Evolutionary conservation across 2,888 invertebrate genomes (phyloP), one percentile per base, ranked within the genome.

Genomic region (Epinotia ramella): DNA sequence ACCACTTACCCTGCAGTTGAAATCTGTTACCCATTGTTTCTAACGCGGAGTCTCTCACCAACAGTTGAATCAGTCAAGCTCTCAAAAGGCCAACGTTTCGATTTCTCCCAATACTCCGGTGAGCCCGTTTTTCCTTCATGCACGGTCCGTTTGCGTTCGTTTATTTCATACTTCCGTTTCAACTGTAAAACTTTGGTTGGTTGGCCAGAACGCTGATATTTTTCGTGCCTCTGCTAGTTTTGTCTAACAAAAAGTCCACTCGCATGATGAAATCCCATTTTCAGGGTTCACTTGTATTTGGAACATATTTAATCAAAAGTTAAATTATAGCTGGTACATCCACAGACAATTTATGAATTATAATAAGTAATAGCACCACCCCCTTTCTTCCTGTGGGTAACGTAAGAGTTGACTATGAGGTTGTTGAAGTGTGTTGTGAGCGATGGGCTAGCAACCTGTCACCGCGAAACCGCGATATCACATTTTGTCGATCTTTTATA

Each of bases 121-220:
- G 12, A 64, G 20, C 53, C n/a, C 62, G 49, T 71, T 66, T 66
- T 67, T 67, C 53, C 46, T 60, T 40, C 49, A 49, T 72, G n/a
- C 20, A 57, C 56, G 53, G 44, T 60, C 33, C 46, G 66, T 65
- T 75, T 60, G 46, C 57, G 49, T 67, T 71, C 62, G 67, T 62
- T 71, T 76, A 76, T 76, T 76, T 71, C 72, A 46, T 63, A 67
- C 72, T 72, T 76, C 76, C 71, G 46, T 60, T 67, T 72, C 62
- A 62, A 76, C 66, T 75, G 75, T 76, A 76, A 76, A 72, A 72
- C 63, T 72, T 76, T 71, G 65, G 75, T 76, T 76, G 76, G 57
- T 67, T 57, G 67, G 56, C 60, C 67, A 67, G 59, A 76, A 72
- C 71, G 62, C 53, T 75, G 66, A 66, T 72, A 76, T 76, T 76